Evolutionary conservation across 2,888 invertebrate species (phyloP).

Genomic region (Heliothis peltigera): DNA sequence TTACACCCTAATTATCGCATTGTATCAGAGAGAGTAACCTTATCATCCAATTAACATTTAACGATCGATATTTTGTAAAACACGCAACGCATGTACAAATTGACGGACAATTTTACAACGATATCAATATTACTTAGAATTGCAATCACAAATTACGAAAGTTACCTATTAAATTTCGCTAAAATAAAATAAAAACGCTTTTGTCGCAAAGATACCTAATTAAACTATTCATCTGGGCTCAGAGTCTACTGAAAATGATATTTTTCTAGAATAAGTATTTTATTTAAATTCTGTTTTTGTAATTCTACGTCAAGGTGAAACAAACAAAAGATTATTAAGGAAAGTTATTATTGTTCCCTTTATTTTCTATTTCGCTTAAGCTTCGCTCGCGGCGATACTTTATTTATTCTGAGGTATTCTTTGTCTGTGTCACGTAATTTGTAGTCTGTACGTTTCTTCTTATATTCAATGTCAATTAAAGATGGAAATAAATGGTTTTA

Average conservation of each 20-base stretch:
- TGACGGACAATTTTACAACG: constrained; percentile 25
- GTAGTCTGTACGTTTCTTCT: background rate
- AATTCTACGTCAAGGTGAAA: constrained; percentile 14
- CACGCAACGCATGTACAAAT: constrained; percentile 36
- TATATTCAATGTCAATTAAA: background rate
- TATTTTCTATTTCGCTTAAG: constrained; percentile 23
- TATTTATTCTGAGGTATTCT: constrained; percentile 15
- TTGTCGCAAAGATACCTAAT: constrained; percentile 14
- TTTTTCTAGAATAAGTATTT: constrained; percentile 13
- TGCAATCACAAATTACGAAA: constrained; percentile 2
- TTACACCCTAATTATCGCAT: constrained; percentile 51
- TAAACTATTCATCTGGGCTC: background rate
- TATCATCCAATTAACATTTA: constrained; percentile 53
- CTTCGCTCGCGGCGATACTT: constrained; percentile 27
- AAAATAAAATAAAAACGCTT: constrained; percentile 4
- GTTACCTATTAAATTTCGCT: constrained; percentile 8
- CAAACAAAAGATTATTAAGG: constrained; percentile 16
- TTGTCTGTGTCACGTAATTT: constrained; percentile 19
- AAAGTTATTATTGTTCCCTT: constrained; percentile 25
- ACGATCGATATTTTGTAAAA: constrained; percentile 22
- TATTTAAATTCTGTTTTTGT: constrained; percentile 21
- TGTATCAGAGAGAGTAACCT: constrained; percentile 60
- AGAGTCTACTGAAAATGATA: background rate
- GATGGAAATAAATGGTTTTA: constrained; percentile 7
- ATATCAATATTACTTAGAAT: constrained; percentile 13